Percentiles rank a stretch among this genome's conserved stretches.
Conservation (phyloP, 2,888 invertebrate species). For the Enoplolaimus lenunculus region DNA sequence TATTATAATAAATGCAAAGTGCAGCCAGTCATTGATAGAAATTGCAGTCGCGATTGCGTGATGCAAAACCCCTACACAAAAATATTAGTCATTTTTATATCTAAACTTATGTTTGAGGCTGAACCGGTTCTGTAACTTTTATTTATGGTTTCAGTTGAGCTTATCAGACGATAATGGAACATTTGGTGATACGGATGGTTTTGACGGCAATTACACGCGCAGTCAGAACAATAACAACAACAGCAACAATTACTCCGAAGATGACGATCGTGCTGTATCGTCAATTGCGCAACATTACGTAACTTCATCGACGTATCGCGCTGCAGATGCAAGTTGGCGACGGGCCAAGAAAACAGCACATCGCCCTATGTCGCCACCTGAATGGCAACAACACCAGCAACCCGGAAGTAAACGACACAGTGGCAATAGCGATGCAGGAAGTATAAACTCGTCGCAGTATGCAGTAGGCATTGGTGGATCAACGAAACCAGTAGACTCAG, state of each 20-base stretch:
- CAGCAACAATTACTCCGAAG: neutral
- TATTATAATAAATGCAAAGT: too few relatives aligned
- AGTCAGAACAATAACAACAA: neutral
- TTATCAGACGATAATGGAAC: neutral
- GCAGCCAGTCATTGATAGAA: too few relatives aligned
- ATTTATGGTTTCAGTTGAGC: neutral
- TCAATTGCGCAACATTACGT: neutral
- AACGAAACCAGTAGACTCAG: neutral
- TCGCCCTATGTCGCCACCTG: neutral
- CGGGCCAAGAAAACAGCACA: neutral
- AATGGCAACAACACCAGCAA: neutral
- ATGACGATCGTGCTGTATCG: neutral
- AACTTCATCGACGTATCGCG: neutral
- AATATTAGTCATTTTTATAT: too few relatives aligned
- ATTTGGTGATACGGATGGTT: neutral
- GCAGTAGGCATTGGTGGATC: neutral
- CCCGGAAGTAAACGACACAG: neutral
- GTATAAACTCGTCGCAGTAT: too few relatives aligned
- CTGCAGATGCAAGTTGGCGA: neutral
- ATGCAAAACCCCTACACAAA: too few relatives aligned
- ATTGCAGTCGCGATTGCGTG: too few relatives aligned
- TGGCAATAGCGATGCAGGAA: neutral
- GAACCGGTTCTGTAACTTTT: too few relatives aligned
- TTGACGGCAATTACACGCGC: too few relatives aligned
- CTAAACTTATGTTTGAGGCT: too few relatives aligned